Base-by-base conservation (phyloP, 2,797 vertebrate genomes). In the Mus minutoides region DNA sequence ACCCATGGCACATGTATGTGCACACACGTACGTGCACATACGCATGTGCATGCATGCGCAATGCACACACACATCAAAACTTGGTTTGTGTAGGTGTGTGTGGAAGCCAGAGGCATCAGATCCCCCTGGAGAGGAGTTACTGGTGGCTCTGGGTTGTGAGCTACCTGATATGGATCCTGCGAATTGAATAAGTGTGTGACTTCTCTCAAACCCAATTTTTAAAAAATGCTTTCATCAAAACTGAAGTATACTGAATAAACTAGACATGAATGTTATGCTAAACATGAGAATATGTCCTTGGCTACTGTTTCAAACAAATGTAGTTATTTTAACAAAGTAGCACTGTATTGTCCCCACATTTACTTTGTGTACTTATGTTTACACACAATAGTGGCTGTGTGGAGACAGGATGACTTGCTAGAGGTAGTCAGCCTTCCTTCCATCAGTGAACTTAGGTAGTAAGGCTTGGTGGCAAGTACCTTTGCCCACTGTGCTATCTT, bases 141-240 rank as follows among this genome's bases (percentile, higher is more conserved):
- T 24, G 46, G 82, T 49, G 60, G 46, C 22, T 69, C 34, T 37
- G 21, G 12, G 43, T 24, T 52, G 21, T 37, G 12, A 69, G 60
- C 62, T 43, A 49, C 12, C 3, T 60, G 56, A 17, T 29, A 43
- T 43, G n/a, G 24, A 24, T 62, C 24, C 43, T 86, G 34, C n/a
- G 84, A 86, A 52, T 8, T 86, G 40, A 64, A 64, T 1, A 52
- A 86, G 22, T 52, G 54, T 31, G 22, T 58, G 64, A 52, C 54
- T 93, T 96, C 96, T 92, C 21, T 77, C n/a, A 92, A 93, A 96
- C 88, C 16, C 21, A 92, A 80, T 11, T n/a, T 5, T 67, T 22
- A 1, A 4, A 26, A 52, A 52, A 83, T 82, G 14, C 7, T 82
- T 82, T 62, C 37, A 77, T 29, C 56, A 83, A 90, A 90, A 85